Evolutionary conservation across 37 sponge, comb jelly and placozoan species (phyloP), one percentile per base, ranked within the genome.

Genomic region (Cladorhizidae sp.): DNA sequence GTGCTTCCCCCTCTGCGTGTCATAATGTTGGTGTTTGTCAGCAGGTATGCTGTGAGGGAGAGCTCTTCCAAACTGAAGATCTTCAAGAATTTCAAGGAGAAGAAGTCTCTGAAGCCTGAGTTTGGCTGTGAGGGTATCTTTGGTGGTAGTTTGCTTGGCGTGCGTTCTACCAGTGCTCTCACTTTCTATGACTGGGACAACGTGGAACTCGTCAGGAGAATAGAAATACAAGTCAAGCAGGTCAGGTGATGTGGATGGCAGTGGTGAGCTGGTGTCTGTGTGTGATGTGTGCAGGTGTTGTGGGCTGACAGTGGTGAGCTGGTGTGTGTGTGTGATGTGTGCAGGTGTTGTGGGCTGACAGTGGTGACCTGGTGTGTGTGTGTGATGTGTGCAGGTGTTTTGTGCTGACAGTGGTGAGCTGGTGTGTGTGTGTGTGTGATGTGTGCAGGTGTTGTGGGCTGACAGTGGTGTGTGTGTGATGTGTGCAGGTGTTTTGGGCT

Each of bases 71-170:
- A 58, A 38, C 88, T 98, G n/a, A 98, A 91, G 55, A 62, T 98
- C 14, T 98, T 91, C 80, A 98, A 95, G 87, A 95, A 95, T 64
- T 98, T 98, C 67, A 95, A 98, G 64, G 98, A 98, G 72, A 90
- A 71, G 72, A 94, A 94, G 69, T 78, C 91, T 1, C 93, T 98
- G 80, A 90, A 93, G 84, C 98, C 98, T 1, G 91, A 98, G 41
- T 86, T 84, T 70, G 95, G 93, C 25, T 93, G 89, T 12, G 98
- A 98, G 39, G 88, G 94, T 25, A 94, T 97, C n/a, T 97, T 83
- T 82, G 98, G 95, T n/a, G 98, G 98, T 23, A 75, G 57, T 67
- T 72, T 97, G 51, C 62, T 97, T 14, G 95, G 95, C 17, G 95
- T 94, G 18, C 84, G 72, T 64, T 35, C 86, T 20, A 59, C 70